Evolutionary conservation across 1,140 invertebrate genomes (phyloP).

Genomic region (Saccostrea glomerata): DNA sequence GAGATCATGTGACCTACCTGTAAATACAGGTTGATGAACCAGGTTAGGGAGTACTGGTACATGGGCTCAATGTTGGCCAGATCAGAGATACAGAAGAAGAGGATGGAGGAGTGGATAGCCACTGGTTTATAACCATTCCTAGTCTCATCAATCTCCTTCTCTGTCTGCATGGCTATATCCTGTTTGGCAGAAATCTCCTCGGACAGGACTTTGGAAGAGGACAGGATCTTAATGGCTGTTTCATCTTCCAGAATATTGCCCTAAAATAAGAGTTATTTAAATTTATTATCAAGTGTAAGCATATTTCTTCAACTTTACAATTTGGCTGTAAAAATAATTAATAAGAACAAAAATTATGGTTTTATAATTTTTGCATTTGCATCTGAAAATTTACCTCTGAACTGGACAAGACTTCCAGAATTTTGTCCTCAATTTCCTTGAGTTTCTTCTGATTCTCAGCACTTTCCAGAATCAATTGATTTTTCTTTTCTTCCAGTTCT

Average conservation of each 20-base stretch:
- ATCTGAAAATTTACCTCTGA: slow-evolving; percentile 84
- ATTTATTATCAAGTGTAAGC: no score
- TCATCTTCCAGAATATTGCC: slow-evolving; percentile 80
- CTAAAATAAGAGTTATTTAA: slow-evolving; percentile 60
- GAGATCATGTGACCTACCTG: slow-evolving; percentile 71
- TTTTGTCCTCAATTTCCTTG: slow-evolving; percentile 97
- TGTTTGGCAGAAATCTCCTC: slow-evolving; percentile 79
- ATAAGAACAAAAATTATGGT: no score
- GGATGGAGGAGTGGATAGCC: slow-evolving; percentile 77
- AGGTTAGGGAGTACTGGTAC: slow-evolving; percentile 80
- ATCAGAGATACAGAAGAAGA: slow-evolving; percentile 80
- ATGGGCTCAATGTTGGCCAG: slow-evolving; percentile 79
- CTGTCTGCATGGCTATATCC: slow-evolving; percentile 77
- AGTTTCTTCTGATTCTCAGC: slow-evolving; percentile 82
- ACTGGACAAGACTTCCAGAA: slow-evolving; percentile 89
- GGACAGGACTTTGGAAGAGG: slow-evolving; percentile 77
- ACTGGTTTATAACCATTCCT: slow-evolving; percentile 79
- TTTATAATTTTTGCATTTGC: no score
- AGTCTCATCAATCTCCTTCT: slow-evolving; percentile 78
- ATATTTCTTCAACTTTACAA: no score
- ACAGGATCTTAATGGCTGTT: slow-evolving; percentile 78
- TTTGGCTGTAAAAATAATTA: no score
- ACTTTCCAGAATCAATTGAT: slow-evolving; percentile 77
- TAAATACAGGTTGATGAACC: slow-evolving; percentile 79
- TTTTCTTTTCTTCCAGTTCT: slow-evolving; percentile 80